Conservation (phyloP, 1,140 invertebrate species). For the Chrysopa pallens region DNA sequence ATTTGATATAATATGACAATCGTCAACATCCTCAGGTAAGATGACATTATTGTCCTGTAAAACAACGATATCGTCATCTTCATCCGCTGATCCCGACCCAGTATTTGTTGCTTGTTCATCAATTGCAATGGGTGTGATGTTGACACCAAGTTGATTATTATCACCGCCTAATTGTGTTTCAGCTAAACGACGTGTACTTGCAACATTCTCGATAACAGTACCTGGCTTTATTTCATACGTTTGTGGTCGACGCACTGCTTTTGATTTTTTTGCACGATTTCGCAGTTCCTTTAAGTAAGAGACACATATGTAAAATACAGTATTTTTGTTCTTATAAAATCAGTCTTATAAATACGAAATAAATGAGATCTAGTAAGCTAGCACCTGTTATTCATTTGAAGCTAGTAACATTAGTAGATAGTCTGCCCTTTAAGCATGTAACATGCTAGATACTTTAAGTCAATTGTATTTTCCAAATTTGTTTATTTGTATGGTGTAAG, state of each 20-base stretch:
- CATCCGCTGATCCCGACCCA: constrained; percentile 76
- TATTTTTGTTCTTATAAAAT: too few relatives aligned
- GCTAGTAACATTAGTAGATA: too few relatives aligned
- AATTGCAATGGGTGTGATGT: constrained; percentile 1
- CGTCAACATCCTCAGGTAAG: constrained; percentile 30
- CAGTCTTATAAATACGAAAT: too few relatives aligned
- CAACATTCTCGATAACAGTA: constrained; percentile 76
- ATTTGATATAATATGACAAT: constrained; percentile 71
- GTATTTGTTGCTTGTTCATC: constrained; percentile 69
- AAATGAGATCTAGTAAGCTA: too few relatives aligned
- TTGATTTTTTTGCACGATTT: constrained; percentile 63
- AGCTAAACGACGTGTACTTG: constrained; percentile 58
- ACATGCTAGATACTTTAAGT: too few relatives aligned
- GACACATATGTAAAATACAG: too few relatives aligned
- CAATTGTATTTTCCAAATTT: too few relatives aligned
- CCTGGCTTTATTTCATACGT: constrained; percentile 53
- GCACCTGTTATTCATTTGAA: too few relatives aligned
- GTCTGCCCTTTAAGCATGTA: too few relatives aligned
- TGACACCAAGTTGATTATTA: constrained; percentile 22
- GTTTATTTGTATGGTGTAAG: too few relatives aligned
- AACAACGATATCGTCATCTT: constrained; percentile 53
- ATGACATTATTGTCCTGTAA: constrained; percentile 22
- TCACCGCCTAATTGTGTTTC: constrained; percentile 55
- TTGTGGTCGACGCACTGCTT: constrained; percentile 51
- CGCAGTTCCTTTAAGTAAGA: constrained; percentile 41